A percentile compares a stretch with the other conserved stretches of the same genome.
phyloP scores from a whole-genome alignment of 2,888 invertebrate genomes.

The Rotaria macrura region DNA sequence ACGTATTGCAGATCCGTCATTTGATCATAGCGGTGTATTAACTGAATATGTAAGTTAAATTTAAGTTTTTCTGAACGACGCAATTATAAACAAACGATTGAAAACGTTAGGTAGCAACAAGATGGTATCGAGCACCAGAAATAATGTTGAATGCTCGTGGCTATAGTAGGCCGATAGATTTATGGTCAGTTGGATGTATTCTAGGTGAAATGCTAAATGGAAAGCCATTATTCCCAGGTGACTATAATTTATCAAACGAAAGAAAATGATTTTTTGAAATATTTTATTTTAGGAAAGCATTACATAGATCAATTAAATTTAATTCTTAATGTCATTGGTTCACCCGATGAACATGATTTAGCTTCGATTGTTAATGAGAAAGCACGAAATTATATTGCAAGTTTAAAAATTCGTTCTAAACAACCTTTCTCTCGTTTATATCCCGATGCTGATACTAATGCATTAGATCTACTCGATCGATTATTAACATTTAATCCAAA shows the following conservation, averaged over 20 bases:
- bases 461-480: conserved; percentile 86
- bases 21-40: conserved; percentile 96
- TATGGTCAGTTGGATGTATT: conserved; percentile 97
- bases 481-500: conserved; percentile 98
- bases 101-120: conserved; percentile 63
- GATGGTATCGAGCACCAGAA: conserved; percentile 99
- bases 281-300: conserved; percentile 20
- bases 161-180: not conserved
- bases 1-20: conserved; percentile 94
- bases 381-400: conserved; percentile 92
- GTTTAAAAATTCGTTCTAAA: conserved; percentile 89
- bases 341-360: conserved; percentile 88
- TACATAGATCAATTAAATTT: conserved; percentile 95
- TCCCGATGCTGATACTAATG: conserved; percentile 64
- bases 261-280: not conserved
- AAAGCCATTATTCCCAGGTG: conserved; percentile 79
- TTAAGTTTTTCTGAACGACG: no score
- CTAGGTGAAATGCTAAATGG: conserved; percentile 97
- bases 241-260: not conserved
- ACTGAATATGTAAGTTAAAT: conserved; percentile 74
- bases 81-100: no score
- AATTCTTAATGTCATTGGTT: conserved; percentile 89
- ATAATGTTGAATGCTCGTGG: conserved; percentile 91
- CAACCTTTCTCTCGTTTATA: conserved; percentile 86
- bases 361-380: conserved; percentile 68